A percentile compares a stretch with the other conserved stretches of the same genome.
phyloP scores from a whole-genome alignment of 53 echinoderm and acorn worm species.

The Mesocentrotus franciscanus region DNA sequence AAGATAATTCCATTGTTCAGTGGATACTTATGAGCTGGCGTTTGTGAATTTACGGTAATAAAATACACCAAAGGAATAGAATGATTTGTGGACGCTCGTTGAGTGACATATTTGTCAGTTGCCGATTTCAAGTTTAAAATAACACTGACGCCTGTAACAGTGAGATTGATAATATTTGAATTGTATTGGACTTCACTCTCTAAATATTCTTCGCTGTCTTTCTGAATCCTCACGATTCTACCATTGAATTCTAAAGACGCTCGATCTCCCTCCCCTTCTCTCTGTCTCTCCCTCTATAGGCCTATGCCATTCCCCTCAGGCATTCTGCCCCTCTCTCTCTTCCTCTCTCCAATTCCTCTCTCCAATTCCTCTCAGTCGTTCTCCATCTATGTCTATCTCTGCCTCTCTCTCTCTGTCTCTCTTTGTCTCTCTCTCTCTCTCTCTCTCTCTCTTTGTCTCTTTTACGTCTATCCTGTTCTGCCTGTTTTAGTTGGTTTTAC shows the following conservation, averaged over 20 bases:
- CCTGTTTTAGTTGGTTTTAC: too few relatives aligned
- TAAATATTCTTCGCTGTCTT: background rate
- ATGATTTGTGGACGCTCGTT: background rate
- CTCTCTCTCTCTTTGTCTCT: background rate
- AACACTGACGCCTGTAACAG: background rate
- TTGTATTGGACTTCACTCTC: background rate
- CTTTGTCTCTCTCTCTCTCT: background rate
- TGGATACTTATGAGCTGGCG: background rate
- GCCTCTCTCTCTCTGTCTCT: background rate
- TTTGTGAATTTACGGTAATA: background rate
- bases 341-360: background rate
- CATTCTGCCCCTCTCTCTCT: background rate
- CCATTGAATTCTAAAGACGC: background rate
- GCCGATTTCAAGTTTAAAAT: background rate
- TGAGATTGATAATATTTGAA: background rate
- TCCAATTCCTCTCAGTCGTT: too few relatives aligned
- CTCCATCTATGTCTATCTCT: too few relatives aligned
- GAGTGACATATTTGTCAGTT: background rate
- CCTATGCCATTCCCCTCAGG: background rate
- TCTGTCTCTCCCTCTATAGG: background rate
- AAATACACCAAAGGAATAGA: background rate
- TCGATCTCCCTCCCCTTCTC: background rate
- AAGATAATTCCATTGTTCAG: conserved; percentile 3
- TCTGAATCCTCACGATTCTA: background rate
- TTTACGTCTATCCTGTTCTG: too few relatives aligned